Conservation (phyloP, 1,140 invertebrate species). For the Ips nitidus region DNA sequence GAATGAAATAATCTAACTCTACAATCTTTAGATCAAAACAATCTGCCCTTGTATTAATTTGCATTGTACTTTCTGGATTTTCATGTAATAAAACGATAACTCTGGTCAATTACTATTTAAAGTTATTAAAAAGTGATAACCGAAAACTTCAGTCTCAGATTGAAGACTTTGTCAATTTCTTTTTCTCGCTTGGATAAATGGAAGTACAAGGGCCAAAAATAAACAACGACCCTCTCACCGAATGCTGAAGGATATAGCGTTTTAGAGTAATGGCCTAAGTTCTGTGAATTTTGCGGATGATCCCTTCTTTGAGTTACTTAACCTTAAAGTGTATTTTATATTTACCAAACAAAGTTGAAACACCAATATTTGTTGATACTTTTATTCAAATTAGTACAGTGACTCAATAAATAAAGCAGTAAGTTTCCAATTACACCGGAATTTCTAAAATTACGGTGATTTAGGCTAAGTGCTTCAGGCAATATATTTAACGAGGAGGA, state of each 20-base stretch:
- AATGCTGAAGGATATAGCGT: constrained; percentile 2
- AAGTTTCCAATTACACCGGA: background rate
- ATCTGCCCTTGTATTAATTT: too few species aligned
- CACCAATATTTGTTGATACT: background rate
- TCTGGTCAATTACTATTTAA: too few species aligned
- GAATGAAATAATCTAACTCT: too few species aligned
- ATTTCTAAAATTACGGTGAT: background rate
- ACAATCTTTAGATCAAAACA: too few species aligned
- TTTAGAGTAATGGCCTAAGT: background rate
- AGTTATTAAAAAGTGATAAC: too few species aligned
- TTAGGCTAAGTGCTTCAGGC: background rate
- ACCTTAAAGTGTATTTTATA: background rate
- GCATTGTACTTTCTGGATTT: too few species aligned
- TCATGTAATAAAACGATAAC: too few species aligned
- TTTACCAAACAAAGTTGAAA: background rate
- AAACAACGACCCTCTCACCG: constrained; percentile 4
- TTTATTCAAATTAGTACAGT: background rate
- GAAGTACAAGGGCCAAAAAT: background rate
- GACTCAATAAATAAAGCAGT: background rate
- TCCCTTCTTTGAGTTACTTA: background rate
- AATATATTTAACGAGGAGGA: background rate
- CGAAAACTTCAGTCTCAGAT: background rate
- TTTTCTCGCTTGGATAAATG: background rate
- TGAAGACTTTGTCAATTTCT: background rate
- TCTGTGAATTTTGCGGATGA: background rate